phyloP scores from a whole-genome alignment of 2,888 invertebrate species.

The Agrotis exclamationis region DNA sequence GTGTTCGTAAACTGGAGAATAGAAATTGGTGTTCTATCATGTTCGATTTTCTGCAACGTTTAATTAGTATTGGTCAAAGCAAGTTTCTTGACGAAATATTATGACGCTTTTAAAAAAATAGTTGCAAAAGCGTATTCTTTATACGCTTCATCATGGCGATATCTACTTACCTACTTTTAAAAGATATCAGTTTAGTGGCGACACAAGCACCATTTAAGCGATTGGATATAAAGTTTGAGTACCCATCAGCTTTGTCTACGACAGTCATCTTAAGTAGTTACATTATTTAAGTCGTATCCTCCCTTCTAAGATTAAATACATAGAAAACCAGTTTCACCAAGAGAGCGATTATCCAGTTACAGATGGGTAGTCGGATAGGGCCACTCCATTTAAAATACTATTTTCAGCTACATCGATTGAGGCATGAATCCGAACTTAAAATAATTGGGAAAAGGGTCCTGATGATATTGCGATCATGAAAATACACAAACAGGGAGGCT shows the following conservation, averaged over 20 bases:
- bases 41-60: neutral
- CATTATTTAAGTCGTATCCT: slow-evolving; percentile 23
- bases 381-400: neutral
- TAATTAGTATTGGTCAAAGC: neutral
- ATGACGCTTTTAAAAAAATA: slow-evolving; percentile 21
- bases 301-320: slow-evolving; percentile 3
- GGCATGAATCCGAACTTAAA: neutral
- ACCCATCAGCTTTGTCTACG: slow-evolving; percentile 57
- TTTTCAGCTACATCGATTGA: too few species aligned
- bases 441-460: neutral
- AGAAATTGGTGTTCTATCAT: slow-evolving; percentile 13
- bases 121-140: slow-evolving; percentile 32
- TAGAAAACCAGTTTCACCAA: neutral
- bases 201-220: slow-evolving; percentile 57
- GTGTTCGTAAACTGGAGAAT: slow-evolving; percentile 9
- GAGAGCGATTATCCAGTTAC: neutral
- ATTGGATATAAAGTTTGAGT: slow-evolving; percentile 68
- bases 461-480: neutral
- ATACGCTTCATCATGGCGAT: slow-evolving; percentile 29
- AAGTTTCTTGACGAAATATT: slow-evolving; percentile 16
- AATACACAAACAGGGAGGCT: neutral
- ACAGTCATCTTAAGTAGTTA: slow-evolving; percentile 49
- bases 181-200: slow-evolving; percentile 56
- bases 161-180: slow-evolving; percentile 34
- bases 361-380: too few species aligned